These are phyloP conservation scores for Drosophila histrio DNA, from an alignment of 2,888 invertebrate species.

Conservation along the genomic window DNA sequence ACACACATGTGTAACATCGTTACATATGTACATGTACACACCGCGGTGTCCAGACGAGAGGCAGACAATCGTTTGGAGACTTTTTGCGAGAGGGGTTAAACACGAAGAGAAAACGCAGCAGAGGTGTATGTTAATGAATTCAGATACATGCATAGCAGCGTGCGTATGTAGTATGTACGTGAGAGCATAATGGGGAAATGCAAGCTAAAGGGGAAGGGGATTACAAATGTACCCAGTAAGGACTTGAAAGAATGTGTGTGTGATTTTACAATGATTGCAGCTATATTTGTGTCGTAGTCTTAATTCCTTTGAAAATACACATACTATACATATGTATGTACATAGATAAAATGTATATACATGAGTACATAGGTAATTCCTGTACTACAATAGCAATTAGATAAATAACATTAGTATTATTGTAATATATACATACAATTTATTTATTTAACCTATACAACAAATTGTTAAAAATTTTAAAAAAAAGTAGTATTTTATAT, in stretches of 20 bases:
- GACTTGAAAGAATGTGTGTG: not conserved
- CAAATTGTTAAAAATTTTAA: too few species aligned
- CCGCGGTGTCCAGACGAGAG: constrained; percentile 52
- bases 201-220: not conserved
- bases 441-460: too few species aligned
- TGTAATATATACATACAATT: too few species aligned
- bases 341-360: too few species aligned
- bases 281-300: too few species aligned
- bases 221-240: constrained; percentile 5
- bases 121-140: constrained; percentile 24
- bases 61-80: constrained; percentile 53
- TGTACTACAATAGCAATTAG: too few species aligned
- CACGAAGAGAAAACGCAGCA: constrained; percentile 8
- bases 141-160: not conserved
- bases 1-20: not conserved
- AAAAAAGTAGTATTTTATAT: too few species aligned
- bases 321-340: too few species aligned
- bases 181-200: constrained; percentile 4
- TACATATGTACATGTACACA: not conserved
- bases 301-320: too few species aligned
- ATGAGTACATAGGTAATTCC: too few species aligned
- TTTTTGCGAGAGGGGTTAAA: constrained; percentile 14
- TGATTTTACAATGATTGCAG: too few species aligned
- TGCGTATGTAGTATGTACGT: constrained; percentile 2
- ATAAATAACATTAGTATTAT: too few species aligned